Conservation (phyloP, 2,113 vertebrate genomes). For the Chionomys nivalis region DNA sequence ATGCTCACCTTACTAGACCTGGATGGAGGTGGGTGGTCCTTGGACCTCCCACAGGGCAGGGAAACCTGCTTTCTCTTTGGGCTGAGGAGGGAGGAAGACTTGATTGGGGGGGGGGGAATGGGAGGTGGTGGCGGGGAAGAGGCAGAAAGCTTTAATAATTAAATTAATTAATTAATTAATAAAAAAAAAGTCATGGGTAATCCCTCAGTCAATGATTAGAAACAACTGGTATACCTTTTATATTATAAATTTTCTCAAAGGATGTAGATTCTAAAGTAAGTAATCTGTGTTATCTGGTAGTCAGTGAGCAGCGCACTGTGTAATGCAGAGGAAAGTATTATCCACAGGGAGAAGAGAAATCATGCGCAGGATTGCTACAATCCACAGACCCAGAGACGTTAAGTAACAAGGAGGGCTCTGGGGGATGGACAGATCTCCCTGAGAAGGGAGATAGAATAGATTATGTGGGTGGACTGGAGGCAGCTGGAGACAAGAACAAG, state of each 20-base stretch:
- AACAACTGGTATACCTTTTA: neutral
- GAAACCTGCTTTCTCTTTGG: no score
- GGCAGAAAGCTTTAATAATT: no score
- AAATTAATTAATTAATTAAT: no score
- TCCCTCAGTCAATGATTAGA: constrained; percentile 27
- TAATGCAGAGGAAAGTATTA: neutral
- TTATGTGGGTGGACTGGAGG: neutral
- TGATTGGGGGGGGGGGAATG: no score
- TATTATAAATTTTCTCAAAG: neutral
- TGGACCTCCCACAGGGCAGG: no score
- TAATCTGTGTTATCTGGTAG: neutral
- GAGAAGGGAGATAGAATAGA: neutral
- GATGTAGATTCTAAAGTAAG: neutral
- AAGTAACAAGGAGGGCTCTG: neutral
- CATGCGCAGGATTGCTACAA: neutral
- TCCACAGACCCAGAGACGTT: neutral
- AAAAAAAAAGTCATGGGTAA: neutral
- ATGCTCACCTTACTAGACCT: no score
- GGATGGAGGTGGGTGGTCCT: no score
- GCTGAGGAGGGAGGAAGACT: no score
- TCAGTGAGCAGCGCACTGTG: neutral
- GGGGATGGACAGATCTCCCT: neutral
- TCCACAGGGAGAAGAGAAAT: neutral
- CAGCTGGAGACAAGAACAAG: neutral
- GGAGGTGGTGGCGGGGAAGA: no score